A percentile compares a stretch with the other conserved stretches of the same genome.
Evolutionary conservation across 2,797 vertebrate species (phyloP).

Genomic region (Hypotaenidia philippensis): DNA sequence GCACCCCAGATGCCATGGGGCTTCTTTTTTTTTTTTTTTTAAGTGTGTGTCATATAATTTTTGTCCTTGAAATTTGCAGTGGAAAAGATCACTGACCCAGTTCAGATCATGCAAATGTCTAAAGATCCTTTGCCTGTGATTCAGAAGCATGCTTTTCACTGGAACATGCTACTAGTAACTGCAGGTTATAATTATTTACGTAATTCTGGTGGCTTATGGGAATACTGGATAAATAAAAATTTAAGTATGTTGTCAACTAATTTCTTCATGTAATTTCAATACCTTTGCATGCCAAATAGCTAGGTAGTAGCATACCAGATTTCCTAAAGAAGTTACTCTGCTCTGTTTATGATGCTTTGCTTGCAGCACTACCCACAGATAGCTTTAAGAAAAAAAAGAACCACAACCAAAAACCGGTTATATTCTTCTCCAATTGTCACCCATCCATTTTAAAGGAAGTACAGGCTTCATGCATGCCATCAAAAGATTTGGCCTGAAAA

Average conservation of each 20-base stretch:
- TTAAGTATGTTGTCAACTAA: neutral
- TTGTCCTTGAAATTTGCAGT: neutral
- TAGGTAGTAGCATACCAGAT: neutral
- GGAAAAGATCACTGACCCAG: neutral
- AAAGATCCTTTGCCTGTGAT: neutral
- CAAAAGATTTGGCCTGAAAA: neutral
- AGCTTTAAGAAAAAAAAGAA: neutral
- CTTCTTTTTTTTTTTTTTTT: neutral
- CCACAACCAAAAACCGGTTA: neutral
- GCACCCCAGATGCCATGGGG: rapidly evolving
- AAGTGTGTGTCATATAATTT: neutral
- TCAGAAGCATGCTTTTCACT: neutral
- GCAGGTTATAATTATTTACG: neutral
- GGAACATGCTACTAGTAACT: neutral
- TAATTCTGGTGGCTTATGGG: neutral
- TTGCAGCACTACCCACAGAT: neutral
- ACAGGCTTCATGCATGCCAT: rapidly evolving
- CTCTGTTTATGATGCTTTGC: neutral
- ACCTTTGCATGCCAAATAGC: neutral
- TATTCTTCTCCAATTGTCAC: neutral
- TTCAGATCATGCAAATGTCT: neutral
- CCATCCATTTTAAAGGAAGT: neutral
- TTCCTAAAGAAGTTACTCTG: neutral
- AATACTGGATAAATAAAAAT: neutral
- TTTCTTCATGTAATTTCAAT: neutral